phyloP scores from a whole-genome alignment of 2,113 vertebrate genomes.

The Heterotilapia buettikoferi region DNA sequence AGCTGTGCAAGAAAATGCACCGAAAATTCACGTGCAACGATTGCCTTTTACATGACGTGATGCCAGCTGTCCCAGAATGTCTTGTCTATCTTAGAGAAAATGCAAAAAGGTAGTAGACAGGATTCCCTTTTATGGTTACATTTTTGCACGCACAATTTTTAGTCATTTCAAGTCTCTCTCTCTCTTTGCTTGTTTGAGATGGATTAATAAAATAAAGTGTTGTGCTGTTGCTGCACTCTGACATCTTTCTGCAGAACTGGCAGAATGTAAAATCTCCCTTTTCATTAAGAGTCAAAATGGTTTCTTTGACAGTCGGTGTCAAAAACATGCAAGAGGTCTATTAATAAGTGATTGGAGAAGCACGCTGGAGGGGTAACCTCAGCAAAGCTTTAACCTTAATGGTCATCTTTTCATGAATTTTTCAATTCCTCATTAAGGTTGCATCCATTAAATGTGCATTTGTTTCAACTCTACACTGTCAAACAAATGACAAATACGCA shows the following conservation, averaged over 20 bases:
- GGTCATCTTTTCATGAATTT: slow-evolving; percentile 50
- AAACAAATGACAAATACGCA: slow-evolving; percentile 17
- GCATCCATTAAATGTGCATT: slow-evolving; percentile 38
- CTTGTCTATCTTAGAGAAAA: neutral
- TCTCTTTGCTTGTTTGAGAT: neutral
- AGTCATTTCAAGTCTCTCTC: neutral
- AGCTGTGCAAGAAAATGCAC: neutral
- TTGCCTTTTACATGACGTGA: neutral
- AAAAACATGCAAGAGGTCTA: slow-evolving; percentile 51
- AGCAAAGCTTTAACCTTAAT: slow-evolving; percentile 38
- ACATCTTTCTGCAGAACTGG: slow-evolving; percentile 49
- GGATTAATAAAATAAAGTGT: slow-evolving; percentile 31
- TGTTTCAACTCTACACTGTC: slow-evolving; percentile 16
- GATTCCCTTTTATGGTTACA: neutral
- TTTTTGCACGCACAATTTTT: neutral
- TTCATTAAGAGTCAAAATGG: slow-evolving; percentile 58
- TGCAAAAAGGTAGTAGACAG: neutral
- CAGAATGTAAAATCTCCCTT: slow-evolving; percentile 32
- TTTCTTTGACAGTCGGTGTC: slow-evolving; percentile 56
- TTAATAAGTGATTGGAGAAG: slow-evolving; percentile 43
- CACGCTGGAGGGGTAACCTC: slow-evolving; percentile 31
- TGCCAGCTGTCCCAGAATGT: neutral
- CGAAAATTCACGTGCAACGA: neutral
- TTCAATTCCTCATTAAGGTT: slow-evolving; percentile 49
- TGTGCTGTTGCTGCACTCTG: neutral